A percentile compares a stretch with the other conserved stretches of the same genome.
phyloP scores from a whole-genome alignment of 2,113 vertebrate species.

The Echinops telfairi region DNA sequence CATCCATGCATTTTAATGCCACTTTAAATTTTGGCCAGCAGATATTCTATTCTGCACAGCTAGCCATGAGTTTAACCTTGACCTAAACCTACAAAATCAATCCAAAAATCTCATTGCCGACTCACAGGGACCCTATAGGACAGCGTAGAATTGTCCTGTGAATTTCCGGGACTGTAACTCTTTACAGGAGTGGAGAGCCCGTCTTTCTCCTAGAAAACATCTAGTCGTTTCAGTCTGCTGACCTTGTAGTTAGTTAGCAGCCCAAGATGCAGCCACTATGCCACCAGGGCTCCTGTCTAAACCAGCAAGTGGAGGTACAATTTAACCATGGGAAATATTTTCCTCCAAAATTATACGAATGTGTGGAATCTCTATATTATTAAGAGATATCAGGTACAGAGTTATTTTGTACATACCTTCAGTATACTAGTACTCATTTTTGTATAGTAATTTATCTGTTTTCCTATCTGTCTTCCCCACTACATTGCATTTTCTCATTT shows the following conservation, averaged over 20 bases:
- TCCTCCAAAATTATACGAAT: not conserved
- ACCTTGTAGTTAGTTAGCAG: no score
- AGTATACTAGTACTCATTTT: not conserved
- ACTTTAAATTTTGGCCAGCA: not conserved
- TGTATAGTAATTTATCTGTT: constrained; percentile 6
- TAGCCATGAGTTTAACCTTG: not conserved
- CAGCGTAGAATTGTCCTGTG: no score
- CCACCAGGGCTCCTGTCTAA: no score
- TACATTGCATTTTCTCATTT: not conserved
- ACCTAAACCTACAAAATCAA: not conserved
- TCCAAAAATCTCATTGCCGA: no score
- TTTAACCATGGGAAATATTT: not conserved
- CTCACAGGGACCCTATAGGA: no score
- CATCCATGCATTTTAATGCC: not conserved
- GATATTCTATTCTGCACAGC: not conserved
- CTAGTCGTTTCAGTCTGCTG: no score
- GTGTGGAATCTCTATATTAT: not conserved
- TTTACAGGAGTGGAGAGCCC: no score
- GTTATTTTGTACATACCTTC: not conserved
- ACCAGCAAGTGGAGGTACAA: not conserved
- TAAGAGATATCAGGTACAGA: not conserved
- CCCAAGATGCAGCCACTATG: no score
- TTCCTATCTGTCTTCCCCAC: not conserved
- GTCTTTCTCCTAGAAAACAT: no score
- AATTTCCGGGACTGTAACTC: no score